phyloP scores from a whole-genome alignment of 2,113 vertebrate species.

The Malurus alboscapulatus region DNA sequence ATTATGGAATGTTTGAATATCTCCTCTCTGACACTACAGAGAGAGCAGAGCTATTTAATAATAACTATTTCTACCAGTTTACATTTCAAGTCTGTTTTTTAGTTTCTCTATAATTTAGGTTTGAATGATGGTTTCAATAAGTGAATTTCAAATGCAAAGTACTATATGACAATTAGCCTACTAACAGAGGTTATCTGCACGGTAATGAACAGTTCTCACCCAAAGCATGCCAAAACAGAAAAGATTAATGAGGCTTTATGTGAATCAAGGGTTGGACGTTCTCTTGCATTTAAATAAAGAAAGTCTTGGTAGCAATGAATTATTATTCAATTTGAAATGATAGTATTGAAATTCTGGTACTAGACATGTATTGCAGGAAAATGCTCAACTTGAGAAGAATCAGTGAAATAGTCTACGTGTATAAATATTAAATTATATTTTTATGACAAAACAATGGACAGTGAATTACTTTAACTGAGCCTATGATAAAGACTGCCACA shows the following conservation, averaged over 20 bases:
- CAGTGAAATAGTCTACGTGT: neutral
- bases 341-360: neutral
- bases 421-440: neutral
- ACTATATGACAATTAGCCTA: neutral
- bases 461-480: neutral
- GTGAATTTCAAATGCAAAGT: neutral
- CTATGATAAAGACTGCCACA: neutral
- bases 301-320: neutral
- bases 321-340: slow-evolving; percentile 11
- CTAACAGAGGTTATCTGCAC: slow-evolving; percentile 22
- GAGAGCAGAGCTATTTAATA: neutral
- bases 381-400: neutral
- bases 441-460: neutral
- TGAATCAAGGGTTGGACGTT: neutral
- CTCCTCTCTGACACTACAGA: neutral
- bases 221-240: slow-evolving; percentile 37
- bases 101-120: neutral
- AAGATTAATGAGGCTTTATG: slow-evolving; percentile 9
- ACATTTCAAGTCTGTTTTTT: neutral
- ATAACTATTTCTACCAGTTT: neutral
- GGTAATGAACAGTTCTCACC: slow-evolving; percentile 25
- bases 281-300: neutral
- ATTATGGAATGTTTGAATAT: neutral
- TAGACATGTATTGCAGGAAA: neutral
- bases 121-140: neutral